Evolutionary conservation across 2,888 invertebrate genomes (phyloP).

Genomic region (Elysia crispata): DNA sequence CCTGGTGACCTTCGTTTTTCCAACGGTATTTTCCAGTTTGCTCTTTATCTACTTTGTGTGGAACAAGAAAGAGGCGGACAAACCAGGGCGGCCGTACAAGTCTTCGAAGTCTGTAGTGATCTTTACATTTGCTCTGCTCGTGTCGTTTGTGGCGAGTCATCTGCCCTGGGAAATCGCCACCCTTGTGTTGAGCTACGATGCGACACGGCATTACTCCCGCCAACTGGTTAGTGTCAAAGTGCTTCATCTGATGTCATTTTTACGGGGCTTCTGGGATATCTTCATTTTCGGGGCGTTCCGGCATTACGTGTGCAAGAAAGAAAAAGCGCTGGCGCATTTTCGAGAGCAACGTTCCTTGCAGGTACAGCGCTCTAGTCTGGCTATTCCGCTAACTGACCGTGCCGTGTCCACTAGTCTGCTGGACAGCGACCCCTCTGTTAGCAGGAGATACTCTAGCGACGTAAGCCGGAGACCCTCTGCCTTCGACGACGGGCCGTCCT

Average conservation of each 20-base stretch:
- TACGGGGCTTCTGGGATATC: slow-evolving; percentile 64
- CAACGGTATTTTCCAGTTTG: slow-evolving; percentile 50
- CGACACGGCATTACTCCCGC: slow-evolving; percentile 29
- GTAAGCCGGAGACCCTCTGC: slow-evolving; percentile 42
- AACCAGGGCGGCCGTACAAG: slow-evolving; percentile 51
- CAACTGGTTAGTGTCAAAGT: slow-evolving; percentile 39
- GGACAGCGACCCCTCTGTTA: slow-evolving; percentile 50
- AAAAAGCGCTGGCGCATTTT: slow-evolving; percentile 55
- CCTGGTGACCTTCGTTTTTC: slow-evolving; percentile 61
- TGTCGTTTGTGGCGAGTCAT: slow-evolving; percentile 52
- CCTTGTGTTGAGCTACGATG: slow-evolving; percentile 54
- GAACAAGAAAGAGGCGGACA: slow-evolving; percentile 49
- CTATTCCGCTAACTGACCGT: slow-evolving; percentile 45
- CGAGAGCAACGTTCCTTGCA: slow-evolving; percentile 49
- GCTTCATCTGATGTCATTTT: slow-evolving; percentile 52
- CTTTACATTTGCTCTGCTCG: slow-evolving; percentile 52
- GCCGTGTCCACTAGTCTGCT: slow-evolving; percentile 53
- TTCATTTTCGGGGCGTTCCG: slow-evolving; percentile 68
- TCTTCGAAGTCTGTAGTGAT: slow-evolving; percentile 54
- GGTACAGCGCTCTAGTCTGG: slow-evolving; percentile 44
- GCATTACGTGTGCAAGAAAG: slow-evolving; percentile 65
- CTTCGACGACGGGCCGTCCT: slow-evolving; percentile 12
- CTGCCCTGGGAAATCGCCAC: slow-evolving; percentile 63
- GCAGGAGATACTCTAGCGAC: slow-evolving; percentile 43
- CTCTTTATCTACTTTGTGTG: slow-evolving; percentile 54